Base-by-base conservation (phyloP, 2,888 invertebrate genomes). In the Onchidella celtica region DNA sequence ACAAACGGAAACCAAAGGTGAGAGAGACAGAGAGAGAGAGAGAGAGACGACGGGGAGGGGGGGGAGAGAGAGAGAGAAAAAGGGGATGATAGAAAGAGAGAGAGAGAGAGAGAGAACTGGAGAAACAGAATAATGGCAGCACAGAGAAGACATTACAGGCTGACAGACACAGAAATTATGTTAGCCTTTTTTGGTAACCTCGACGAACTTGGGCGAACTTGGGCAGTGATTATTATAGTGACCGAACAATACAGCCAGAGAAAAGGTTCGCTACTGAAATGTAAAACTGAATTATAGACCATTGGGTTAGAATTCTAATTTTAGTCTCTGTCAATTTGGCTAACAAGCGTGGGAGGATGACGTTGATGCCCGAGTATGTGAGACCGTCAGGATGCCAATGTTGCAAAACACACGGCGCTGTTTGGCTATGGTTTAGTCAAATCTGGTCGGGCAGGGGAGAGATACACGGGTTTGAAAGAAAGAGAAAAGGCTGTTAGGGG, bases 21-120 rank as follows among this genome's bases (percentile, higher is more conserved):
- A 34, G 32, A 2, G 32, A 29, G 38, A n/a, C 9, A 75, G 21
- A 24, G 72, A 70, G 72, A 21, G 57, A 70, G 27, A 72, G 63
- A 79, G 27, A 3, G 27, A 36, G 1, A 68, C 32, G 27, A 24
- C 1, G 57, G 27, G 38, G 29, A 57, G 68, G 27, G 38, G 36
- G 6, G 27, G 9, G 36, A 57, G n/a, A 29, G 3, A 38, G 66
- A 1, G 55, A 24, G 34, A 21, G 66, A 32, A 24, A 36, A n/a
- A 27, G 61, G 2, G 38, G 40, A 47, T 2, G 34, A 47, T 21
- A 68, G 77, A 68, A 27, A 34, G 63, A 38, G 38, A 36, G 61
- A 34, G 40, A 38, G n/a, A n/a, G n/a, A n/a, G n/a, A 40, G 66
- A 40, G 66, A 57, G 69, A 4, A 21, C 27, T 21, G 32, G 29